Percentiles rank a stretch among this genome's conserved stretches.
These are phyloP conservation scores for Alfaro cultratus DNA, from an alignment of 2,797 vertebrate genomes.

Conservation along the genomic window DNA sequence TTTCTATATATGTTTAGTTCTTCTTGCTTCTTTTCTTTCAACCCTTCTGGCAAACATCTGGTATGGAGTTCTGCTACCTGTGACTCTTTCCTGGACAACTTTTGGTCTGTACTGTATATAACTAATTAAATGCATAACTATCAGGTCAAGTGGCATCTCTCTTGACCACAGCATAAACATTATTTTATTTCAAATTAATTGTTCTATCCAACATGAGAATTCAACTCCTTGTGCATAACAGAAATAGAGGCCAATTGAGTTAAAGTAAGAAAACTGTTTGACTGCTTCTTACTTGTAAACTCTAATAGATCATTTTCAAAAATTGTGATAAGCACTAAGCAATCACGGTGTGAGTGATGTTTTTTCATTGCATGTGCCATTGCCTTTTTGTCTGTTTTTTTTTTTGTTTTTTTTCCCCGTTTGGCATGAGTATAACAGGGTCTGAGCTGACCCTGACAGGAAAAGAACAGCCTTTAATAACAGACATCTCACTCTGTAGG, in stretches of 20 bases:
- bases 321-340: conserved; percentile 19
- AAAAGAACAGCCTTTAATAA: conserved; percentile 79
- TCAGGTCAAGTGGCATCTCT: not conserved
- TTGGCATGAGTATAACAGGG: conserved; percentile 52
- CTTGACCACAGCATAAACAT: not conserved
- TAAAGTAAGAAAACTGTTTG: conserved; percentile 33
- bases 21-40: too few species aligned
- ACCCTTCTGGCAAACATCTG: too few species aligned
- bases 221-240: not conserved
- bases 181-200: not conserved
- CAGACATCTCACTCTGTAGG: conserved; percentile 70
- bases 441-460: conserved; percentile 75
- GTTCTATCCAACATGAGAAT: too few species aligned
- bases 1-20: not conserved
- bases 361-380: conserved; percentile 10
- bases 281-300: conserved; percentile 25
- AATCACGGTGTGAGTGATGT: conserved; percentile 5
- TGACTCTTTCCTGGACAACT: too few species aligned
- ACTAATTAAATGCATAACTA: not conserved
- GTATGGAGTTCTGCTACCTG: too few species aligned
- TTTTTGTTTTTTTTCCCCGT: too few species aligned
- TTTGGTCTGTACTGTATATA: too few species aligned
- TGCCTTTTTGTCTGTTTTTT: conserved; percentile 7
- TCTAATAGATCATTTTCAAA: conserved; percentile 36
- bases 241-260: not conserved